Base-by-base conservation (phyloP, 2,113 vertebrate species). In the Lepus europaeus region DNA sequence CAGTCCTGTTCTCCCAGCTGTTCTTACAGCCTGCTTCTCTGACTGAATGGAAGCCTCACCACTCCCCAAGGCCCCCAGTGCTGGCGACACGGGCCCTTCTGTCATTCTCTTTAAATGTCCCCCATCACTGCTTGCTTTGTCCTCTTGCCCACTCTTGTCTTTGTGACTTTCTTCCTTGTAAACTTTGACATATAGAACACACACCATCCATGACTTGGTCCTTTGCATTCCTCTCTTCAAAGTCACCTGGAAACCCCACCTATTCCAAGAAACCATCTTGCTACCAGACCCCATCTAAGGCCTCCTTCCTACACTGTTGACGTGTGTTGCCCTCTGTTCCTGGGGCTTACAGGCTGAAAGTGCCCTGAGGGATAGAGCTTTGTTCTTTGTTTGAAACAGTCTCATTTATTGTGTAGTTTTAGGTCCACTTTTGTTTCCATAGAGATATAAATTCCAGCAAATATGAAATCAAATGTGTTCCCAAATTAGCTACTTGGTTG, bases 371-470 rank as follows among this genome's bases (percentile, higher is more conserved):
- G 73, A 94, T 53, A 31, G 39, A 25, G 49, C 80, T 93, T 94
- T 93, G 85, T 96, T 80, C 90, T 95, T 96, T 97, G 96, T 96
- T 88, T 49, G 51, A 91, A 92, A 96, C 95, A 96, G 31, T 86
- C 80, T 91, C 51, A 61, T 78, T 68, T 93, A 66, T 95, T 94
- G 51, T 90, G 72, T 6, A 69, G 68, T 82, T 89, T 59, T 33
- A 29, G 31, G 45, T 76, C 8, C 68, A 29, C 27, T 95, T 93
- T 69, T 89, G 59, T 94, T 97, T 91, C 84, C 88, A 93, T 63
- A 74, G 91, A 93, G 90, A 96, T 87, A 89, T 39, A 95, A 95
- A 95, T 94, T 93, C 39, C 68, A 93, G 64, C 84, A 95, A 85
- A 91, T 53, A 68, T 20, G 85, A 78, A 93, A 77, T n/a, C 53